Percentiles rank a stretch among this genome's conserved stretches.
Conservation (phyloP, 2,113 vertebrate species). For the Rhombomys opimus region DNA sequence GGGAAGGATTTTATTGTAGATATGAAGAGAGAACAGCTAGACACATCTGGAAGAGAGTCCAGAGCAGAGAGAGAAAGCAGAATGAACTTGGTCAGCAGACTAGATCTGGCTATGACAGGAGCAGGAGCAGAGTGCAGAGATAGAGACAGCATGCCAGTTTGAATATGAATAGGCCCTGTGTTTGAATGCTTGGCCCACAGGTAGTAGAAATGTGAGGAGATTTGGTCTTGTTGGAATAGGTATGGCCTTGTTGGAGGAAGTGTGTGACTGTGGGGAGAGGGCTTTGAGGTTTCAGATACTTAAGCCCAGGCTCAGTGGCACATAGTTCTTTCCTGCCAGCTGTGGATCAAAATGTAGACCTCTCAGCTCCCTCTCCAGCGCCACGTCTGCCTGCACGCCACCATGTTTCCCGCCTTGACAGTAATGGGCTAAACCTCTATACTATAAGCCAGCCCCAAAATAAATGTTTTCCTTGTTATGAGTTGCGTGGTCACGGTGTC, state of each 20-base stretch:
- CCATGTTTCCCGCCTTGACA: not conserved
- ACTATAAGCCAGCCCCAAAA: not conserved
- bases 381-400: not conserved
- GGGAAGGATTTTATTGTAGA: not conserved
- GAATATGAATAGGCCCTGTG: not conserved
- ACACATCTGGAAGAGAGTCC: not conserved
- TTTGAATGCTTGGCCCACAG: not conserved
- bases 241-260: not conserved
- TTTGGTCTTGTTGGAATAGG: not conserved
- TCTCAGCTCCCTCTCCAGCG: not conserved
- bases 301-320: not conserved
- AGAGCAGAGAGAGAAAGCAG: not conserved
- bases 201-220: not conserved
- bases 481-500: not conserved
- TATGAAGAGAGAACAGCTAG: not conserved
- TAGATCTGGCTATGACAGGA: not conserved
- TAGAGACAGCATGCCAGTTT: not conserved
- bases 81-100: not conserved
- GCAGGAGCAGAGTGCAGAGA: not conserved
- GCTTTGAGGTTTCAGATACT: not conserved
- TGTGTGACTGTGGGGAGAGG: not conserved
- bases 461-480: not conserved
- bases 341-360: not conserved
- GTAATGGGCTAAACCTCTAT: no score
- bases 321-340: not conserved